Conservation (phyloP, 1,140 invertebrate genomes). For the Lepidurus arcticus region DNA sequence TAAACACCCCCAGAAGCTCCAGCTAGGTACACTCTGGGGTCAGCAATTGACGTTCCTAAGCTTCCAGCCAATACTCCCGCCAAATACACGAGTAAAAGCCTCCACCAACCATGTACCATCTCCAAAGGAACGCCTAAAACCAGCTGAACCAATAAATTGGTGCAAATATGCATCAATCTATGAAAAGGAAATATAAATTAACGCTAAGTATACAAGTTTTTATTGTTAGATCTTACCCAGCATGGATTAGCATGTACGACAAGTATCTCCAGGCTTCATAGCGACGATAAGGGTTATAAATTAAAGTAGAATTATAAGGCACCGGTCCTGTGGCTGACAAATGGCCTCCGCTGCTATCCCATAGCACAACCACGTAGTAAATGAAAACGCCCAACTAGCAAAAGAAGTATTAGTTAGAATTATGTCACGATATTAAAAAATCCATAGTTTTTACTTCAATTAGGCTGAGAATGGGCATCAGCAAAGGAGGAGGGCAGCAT, state of each 20-base stretch:
- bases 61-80: slow-evolving; percentile 81
- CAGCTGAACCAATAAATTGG: slow-evolving; percentile 87
- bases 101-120: slow-evolving; percentile 92
- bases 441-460: slow-evolving; percentile 43
- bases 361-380: slow-evolving; percentile 45
- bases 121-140: slow-evolving; percentile 87
- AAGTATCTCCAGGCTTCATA: slow-evolving; percentile 87
- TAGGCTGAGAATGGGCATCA: slow-evolving; percentile 61
- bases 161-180: slow-evolving; percentile 72
- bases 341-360: slow-evolving; percentile 35
- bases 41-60: slow-evolving; percentile 79
- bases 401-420: neutral
- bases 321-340: slow-evolving; percentile 49
- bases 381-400: slow-evolving; percentile 48
- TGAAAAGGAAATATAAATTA: neutral
- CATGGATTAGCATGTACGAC: slow-evolving; percentile 93
- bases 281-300: slow-evolving; percentile 83
- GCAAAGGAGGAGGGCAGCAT: slow-evolving; percentile 76
- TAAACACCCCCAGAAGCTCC: slow-evolving; percentile 96
- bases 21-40: slow-evolving; percentile 77
- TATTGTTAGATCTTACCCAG: slow-evolving; percentile 27
- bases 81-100: slow-evolving; percentile 66
- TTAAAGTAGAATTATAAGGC: slow-evolving; percentile 68
- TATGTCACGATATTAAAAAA: neutral
- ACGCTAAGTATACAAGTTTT: slow-evolving; percentile 34